Percentiles rank a stretch among this genome's conserved stretches.
Evolutionary conservation across 2,113 vertebrate species (phyloP).

Genomic region (Catagonus wagneri): DNA sequence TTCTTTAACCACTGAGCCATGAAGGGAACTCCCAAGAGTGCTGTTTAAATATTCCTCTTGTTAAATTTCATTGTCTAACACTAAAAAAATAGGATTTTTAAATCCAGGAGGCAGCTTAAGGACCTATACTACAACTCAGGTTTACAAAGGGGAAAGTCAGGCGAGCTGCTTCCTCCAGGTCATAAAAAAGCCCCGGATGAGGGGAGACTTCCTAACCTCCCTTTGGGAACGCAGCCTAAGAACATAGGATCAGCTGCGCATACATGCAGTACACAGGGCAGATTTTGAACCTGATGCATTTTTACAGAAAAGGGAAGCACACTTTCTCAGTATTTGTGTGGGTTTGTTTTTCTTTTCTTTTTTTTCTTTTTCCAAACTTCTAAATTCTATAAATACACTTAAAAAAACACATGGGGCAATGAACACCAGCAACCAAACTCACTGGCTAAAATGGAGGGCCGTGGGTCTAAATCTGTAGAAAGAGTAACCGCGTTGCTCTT

Average conservation of each 20-base stretch:
- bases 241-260: fast-evolving
- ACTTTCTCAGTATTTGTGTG: not conserved
- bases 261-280: not conserved
- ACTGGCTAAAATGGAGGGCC: not conserved
- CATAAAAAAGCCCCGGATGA: not conserved
- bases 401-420: not conserved
- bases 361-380: not conserved
- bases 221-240: not conserved
- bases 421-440: not conserved
- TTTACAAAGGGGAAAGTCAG: slow-evolving; percentile 15
- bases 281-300: not conserved
- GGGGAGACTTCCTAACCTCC: not conserved
- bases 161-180: not conserved
- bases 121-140: not conserved
- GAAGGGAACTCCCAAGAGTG: too few relatives aligned
- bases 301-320: not conserved
- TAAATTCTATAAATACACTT: not conserved
- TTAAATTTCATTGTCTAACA: slow-evolving; percentile 17
- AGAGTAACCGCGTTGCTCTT: not conserved
- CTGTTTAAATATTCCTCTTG: not conserved
- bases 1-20: too few relatives aligned
- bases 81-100: not conserved
- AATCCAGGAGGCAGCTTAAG: not conserved
- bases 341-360: not conserved
- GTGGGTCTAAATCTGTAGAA: not conserved